phyloP scores from a whole-genome alignment of 1,140 invertebrate genomes.

The Rhagoletis zephyria region DNA sequence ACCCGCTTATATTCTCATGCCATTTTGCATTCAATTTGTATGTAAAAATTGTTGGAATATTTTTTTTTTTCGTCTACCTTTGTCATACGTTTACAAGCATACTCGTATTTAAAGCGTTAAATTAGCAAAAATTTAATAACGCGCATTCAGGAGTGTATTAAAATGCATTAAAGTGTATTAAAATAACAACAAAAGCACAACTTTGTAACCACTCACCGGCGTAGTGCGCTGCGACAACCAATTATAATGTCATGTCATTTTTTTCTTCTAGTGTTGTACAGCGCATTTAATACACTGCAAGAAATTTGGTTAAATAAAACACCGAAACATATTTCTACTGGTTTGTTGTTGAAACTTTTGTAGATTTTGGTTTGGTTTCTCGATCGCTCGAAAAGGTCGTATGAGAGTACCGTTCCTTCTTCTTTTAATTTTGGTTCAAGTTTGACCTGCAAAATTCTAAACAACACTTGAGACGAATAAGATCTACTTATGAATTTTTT shows the following conservation, averaged over 20 bases:
- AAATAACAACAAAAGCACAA: neutral
- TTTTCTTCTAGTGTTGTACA: neutral
- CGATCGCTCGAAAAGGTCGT: too few species aligned
- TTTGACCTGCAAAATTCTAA: too few species aligned
- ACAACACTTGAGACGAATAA: too few species aligned
- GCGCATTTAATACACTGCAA: too few species aligned
- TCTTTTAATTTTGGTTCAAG: too few species aligned
- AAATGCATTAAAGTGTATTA: neutral
- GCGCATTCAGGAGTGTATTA: neutral
- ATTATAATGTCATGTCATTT: neutral
- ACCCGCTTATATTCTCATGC: neutral
- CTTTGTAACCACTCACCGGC: neutral
- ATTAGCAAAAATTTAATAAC: neutral
- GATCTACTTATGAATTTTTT: too few species aligned
- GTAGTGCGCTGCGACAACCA: neutral
- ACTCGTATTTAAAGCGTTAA: neutral
- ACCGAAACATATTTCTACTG: too few species aligned
- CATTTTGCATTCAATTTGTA: neutral
- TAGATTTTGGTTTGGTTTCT: too few species aligned
- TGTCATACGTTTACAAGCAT: neutral
- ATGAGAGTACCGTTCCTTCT: too few species aligned
- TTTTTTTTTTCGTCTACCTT: neutral
- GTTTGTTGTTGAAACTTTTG: too few species aligned
- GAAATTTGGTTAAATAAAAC: too few species aligned
- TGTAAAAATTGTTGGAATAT: neutral